phyloP scores from a whole-genome alignment of 2,797 vertebrate genomes.

The Bryconaethiops microstoma region DNA sequence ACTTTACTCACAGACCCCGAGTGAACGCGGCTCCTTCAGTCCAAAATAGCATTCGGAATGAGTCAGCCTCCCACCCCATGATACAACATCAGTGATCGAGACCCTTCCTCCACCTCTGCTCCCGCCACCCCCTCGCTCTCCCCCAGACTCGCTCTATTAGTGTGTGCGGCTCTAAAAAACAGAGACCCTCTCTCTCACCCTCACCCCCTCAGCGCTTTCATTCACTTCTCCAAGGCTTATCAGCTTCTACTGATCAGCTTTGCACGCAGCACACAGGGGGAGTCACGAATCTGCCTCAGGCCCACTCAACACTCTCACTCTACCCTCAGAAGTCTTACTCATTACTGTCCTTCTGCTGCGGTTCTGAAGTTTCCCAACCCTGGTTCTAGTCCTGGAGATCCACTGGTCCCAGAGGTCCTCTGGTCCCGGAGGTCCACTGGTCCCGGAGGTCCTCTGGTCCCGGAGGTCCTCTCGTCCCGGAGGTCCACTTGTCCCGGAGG shows the following conservation, averaged over 20 bases:
- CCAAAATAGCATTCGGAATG: slow-evolving; percentile 1
- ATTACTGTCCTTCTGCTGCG: not conserved
- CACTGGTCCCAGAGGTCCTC: too few relatives aligned
- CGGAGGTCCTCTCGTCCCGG: too few relatives aligned
- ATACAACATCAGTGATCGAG: slow-evolving; percentile 16
- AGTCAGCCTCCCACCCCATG: slow-evolving; percentile 5
- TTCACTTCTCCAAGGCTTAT: slow-evolving; percentile 15
- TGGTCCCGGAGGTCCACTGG: too few relatives aligned
- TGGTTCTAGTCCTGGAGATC: too few relatives aligned
- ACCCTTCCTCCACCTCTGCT: slow-evolving; percentile 4
- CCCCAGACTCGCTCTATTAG: slow-evolving; percentile 1
- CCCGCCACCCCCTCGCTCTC: slow-evolving; percentile 8
- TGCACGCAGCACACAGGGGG: not conserved
- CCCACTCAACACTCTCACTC: not conserved
- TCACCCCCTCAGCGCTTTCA: slow-evolving; percentile 18
- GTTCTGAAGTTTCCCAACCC: too few relatives aligned
- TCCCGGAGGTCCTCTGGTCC: too few relatives aligned
- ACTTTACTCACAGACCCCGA: not conserved
- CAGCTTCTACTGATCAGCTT: slow-evolving; percentile 20
- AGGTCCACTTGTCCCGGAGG: too few relatives aligned
- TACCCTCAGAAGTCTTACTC: not conserved
- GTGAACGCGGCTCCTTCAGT: not conserved
- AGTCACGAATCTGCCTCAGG: slow-evolving; percentile 8
- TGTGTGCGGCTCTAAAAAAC: slow-evolving; percentile 9
- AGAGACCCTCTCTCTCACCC: not conserved